Evolutionary conservation across 2,113 vertebrate genomes (phyloP), one percentile per base, ranked within the genome.

Genomic region (Trematomus loennbergii): DNA sequence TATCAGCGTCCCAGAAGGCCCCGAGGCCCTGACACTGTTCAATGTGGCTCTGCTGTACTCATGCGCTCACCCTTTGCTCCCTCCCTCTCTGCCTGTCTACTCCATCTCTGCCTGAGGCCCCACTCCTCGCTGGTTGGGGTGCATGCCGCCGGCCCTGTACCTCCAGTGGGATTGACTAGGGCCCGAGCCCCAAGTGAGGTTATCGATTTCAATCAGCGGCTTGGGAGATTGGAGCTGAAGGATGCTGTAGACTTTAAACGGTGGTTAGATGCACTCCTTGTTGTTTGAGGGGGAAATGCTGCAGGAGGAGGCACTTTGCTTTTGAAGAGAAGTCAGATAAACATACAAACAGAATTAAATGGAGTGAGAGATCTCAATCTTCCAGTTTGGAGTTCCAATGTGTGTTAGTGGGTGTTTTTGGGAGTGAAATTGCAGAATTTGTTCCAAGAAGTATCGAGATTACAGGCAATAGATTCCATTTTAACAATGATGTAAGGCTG

Each of bases 1-100:
- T 95, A 95, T 95, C 94, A 95, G 93, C 61, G 76, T 94, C 94
- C 93, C 92, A 92, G 91, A 90, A 87, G 94, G 89, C 87, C 92
- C 90, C 1, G 49, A 78, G 93, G 94, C 89, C 86, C 85, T 87
- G 89, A 89, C 91, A 85, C 88, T 89, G 90, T 89, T 94, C 91
- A 89, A 77, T 91, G 92, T 93, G 87, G 75, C 76, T 88, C 81
- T 89, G 68, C 83, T 87, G 70, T 88, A 83, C 87, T 87, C 72
- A 57, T 59, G 61, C 82, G 65, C 64, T 52, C 82, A 64, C 72
- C 62, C 62, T 57, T 55, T 52, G 45, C 13, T 82, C 65, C 17
- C 82, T 79, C 78, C 65, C 78, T 72, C 87, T 59, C 75, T 62
- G 63, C 64, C 72, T 65, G 81, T 88, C 89, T 91, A 61, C 87